Conservation (phyloP, 2,797 vertebrate genomes). For the Distichodus sexfasciatus region DNA sequence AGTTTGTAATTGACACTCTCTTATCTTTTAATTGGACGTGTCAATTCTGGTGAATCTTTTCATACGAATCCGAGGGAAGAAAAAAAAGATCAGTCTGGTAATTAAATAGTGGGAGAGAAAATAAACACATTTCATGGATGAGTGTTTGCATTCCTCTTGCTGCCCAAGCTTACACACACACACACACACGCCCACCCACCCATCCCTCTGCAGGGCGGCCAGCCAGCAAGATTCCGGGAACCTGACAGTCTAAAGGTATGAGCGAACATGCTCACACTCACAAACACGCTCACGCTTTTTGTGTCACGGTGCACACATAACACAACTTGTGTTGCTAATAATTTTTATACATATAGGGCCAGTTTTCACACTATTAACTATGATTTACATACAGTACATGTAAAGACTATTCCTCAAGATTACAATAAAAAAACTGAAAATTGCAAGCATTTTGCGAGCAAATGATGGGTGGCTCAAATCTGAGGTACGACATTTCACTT, state of each 20-base stretch:
- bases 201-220: background rate
- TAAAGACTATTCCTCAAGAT: no score
- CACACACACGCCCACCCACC: constrained; percentile 4
- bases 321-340: no score
- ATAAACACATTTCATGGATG: constrained; percentile 79
- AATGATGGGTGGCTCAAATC: no score
- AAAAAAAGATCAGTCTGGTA: constrained; percentile 66
- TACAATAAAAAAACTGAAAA: no score
- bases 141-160: constrained; percentile 67
- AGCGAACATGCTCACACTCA: background rate
- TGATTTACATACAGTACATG: no score
- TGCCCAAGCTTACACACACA: constrained; percentile 27
- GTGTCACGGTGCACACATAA: background rate
- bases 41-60: constrained; percentile 43
- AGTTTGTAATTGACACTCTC: constrained; percentile 67
- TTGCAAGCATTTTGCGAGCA: no score
- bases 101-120: constrained; percentile 73
- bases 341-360: no score
- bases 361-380: no score
- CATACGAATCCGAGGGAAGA: constrained; percentile 67
- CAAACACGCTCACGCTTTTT: background rate
- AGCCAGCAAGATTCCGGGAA: background rate
- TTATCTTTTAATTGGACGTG: constrained; percentile 80
- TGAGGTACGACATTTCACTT: no score
- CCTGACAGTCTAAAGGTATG: constrained; percentile 1